A percentile compares a stretch with the other conserved stretches of the same genome.
These are phyloP conservation scores for Pammene aurita DNA, from an alignment of 2,888 invertebrate species.

Conservation along the genomic window DNA sequence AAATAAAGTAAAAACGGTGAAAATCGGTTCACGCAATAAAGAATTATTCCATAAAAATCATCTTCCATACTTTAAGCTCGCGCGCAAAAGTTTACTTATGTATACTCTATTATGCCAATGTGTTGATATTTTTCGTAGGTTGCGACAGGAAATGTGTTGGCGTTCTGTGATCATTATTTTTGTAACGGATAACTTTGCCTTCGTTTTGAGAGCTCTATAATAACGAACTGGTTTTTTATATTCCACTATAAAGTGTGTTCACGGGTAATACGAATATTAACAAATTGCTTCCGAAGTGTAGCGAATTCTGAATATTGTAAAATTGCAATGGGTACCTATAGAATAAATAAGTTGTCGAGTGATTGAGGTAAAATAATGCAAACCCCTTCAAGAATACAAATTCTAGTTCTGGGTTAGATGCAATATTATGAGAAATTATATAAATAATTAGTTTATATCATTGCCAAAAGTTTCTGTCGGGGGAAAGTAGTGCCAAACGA, in stretches of 20 bases:
- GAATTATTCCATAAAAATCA: no score
- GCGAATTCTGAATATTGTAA: slow-evolving; percentile 16
- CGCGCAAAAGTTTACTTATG: background rate
- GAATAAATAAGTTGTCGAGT: background rate
- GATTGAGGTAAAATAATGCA: no score
- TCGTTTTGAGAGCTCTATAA: slow-evolving; percentile 33
- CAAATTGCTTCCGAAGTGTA: slow-evolving; percentile 34
- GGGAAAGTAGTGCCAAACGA: no score
- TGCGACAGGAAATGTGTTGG: slow-evolving; percentile 56
- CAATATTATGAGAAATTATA: no score
- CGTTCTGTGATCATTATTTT: slow-evolving; percentile 50
- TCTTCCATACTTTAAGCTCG: no score
- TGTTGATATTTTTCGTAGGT: slow-evolving; percentile 43
- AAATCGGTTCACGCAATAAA: no score
- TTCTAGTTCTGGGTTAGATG: no score
- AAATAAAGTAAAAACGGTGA: no score
- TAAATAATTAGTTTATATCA: no score
- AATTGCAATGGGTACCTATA: slow-evolving; percentile 5
- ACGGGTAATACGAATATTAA: slow-evolving; percentile 35
- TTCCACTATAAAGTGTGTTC: slow-evolving; percentile 24
- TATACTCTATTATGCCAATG: slow-evolving; percentile 40
- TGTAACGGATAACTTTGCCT: slow-evolving; percentile 48
- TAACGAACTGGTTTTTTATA: slow-evolving; percentile 30
- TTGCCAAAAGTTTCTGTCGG: no score
- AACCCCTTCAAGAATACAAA: no score